Conservation (phyloP, 2,888 invertebrate species). For the Portevinia maculata region DNA sequence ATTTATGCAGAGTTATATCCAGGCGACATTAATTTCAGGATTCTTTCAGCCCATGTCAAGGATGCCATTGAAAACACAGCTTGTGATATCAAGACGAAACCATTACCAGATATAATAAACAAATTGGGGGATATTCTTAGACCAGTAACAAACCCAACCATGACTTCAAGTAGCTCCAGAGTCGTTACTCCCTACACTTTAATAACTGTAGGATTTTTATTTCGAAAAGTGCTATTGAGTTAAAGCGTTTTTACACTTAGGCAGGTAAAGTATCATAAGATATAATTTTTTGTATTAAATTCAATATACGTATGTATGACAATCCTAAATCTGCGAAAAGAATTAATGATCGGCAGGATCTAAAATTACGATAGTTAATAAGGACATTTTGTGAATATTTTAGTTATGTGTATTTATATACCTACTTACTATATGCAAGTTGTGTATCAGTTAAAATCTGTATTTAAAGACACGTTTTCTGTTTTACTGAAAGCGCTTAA, state of each 20-base stretch:
- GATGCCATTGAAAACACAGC: conserved; percentile 89
- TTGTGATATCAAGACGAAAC: conserved; percentile 86
- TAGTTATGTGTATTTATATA: neutral
- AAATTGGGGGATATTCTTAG: conserved; percentile 84
- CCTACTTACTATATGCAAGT: neutral
- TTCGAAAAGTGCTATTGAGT: conserved; percentile 39
- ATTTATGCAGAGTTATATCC: conserved; percentile 87
- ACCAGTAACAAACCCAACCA: conserved; percentile 76
- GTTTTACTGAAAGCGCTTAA: conserved; percentile 19
- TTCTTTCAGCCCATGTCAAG: conserved; percentile 87
- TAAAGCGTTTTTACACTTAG: neutral
- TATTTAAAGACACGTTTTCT: conserved; percentile 1
- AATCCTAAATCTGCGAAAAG: neutral
- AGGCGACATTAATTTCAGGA: conserved; percentile 88
- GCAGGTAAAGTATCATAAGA: conserved; percentile 17
- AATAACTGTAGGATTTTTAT: conserved; percentile 33
- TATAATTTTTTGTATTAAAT: neutral
- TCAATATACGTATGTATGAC: neutral
- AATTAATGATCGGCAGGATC: neutral
- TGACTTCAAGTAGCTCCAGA: conserved; percentile 40
- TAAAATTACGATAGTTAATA: conserved; percentile 6
- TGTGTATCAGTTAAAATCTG: conserved; percentile 2
- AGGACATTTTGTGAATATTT: conserved; percentile 39
- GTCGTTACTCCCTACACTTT: conserved; percentile 14
- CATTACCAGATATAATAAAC: conserved; percentile 84